Evolutionary conservation across 2,113 vertebrate species (phyloP), one percentile per base, ranked within the genome.

Genomic region (Malurus cyaneus): DNA sequence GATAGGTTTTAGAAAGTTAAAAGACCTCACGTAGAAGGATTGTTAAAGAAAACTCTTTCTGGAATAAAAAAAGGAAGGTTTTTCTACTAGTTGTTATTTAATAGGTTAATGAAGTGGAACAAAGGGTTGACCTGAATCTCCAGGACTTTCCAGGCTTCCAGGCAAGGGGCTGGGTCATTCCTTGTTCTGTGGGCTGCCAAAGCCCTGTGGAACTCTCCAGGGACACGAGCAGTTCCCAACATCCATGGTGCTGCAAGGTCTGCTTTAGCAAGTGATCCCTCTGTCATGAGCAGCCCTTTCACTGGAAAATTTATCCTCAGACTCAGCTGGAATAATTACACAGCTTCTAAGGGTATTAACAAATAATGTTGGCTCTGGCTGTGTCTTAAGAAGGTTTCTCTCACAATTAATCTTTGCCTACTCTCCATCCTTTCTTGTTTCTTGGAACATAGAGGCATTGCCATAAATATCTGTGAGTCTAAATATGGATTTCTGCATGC

Each of bases 381-480:
- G 80, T 74, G 39, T 67, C 44, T 96, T 94, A 62, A 61, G 56
- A 53, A 67, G 41, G 26, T 80, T 86, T 86, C 25, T 62, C 21
- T 80, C 67, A 34, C 65, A 60, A 80, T 89, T 80, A 88, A 70
- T 83, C 76, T 88, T 93, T 93, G 57, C 44, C 41, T 32, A 7
- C 9, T 74, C 78, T 21, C 18, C 25, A 59, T 80, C 14, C 14
- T 76, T 72, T 59, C 34, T n/a, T 88, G 29, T 56, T 91, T 86
- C 89, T 81, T 94, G 86, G 65, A 90, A 83, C 34, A 26, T 0
- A n/a, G 69, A 81, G 34, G 14, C 28, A 32, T 57, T 65, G 31
- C 78, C 87, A 72, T 94, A 86, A 90, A 93, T 88, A 92, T 42
- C 79, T 49, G 8, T 57, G 57, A 64, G 69, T 74, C 72, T 91